phyloP scores from a whole-genome alignment of 2,797 vertebrate species.

The Alosa sapidissima region DNA sequence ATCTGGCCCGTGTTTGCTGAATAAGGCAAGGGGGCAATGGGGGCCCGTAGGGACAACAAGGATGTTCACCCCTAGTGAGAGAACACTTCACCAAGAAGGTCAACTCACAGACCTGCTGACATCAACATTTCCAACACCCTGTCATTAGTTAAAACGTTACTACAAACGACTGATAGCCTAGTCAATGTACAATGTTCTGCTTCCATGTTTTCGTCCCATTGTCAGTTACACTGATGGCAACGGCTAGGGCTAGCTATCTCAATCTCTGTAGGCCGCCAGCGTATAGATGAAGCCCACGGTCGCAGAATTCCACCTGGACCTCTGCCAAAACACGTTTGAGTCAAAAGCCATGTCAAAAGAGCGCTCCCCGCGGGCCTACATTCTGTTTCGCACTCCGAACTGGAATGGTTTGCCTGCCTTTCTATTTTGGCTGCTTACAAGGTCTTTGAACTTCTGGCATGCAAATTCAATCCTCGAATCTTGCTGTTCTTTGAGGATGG shows the following conservation, averaged over 20 bases:
- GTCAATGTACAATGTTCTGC: background rate
- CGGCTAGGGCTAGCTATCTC: background rate
- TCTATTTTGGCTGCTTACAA: constrained; percentile 22
- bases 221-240: background rate
- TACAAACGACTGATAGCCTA: background rate
- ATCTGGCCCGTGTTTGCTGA: constrained; percentile 40
- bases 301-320: background rate
- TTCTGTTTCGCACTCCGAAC: background rate
- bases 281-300: background rate
- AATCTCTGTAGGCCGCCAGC: background rate
- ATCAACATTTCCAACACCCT: background rate
- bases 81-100: background rate
- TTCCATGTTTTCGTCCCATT: background rate
- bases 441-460: constrained; percentile 15
- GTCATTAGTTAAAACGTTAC: background rate
- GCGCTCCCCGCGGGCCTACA: constrained; percentile 4
- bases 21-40: constrained; percentile 22
- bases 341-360: background rate
- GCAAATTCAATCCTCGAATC: background rate
- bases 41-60: background rate
- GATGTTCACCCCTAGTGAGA: background rate
- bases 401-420: background rate
- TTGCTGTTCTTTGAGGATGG: background rate
- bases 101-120: background rate
- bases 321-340: background rate